A percentile compares a stretch with the other conserved stretches of the same genome.
Evolutionary conservation across 2,888 invertebrate genomes (phyloP).

Genomic region (Drosophila paranaensis): DNA sequence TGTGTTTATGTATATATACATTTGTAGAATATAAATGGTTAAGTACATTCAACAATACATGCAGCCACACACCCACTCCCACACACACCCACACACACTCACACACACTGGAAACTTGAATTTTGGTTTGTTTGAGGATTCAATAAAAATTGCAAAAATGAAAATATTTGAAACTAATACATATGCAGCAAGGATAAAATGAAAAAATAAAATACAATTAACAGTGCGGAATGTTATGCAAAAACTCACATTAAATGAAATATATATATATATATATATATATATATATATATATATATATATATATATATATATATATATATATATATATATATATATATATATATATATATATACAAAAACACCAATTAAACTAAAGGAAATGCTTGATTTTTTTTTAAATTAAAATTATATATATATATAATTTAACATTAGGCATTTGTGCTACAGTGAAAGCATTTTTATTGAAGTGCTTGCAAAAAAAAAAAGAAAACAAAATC

Average conservation of each 20-base stretch:
- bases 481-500: slow-evolving; percentile 16
- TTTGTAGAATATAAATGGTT: slow-evolving; percentile 10
- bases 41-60: slow-evolving; percentile 29
- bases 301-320: background rate
- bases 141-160: slow-evolving; percentile 47
- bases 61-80: slow-evolving; percentile 9
- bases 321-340: background rate
- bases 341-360: background rate
- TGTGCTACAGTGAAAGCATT: slow-evolving; percentile 56
- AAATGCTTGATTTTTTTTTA: slow-evolving; percentile 60
- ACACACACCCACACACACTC: slow-evolving; percentile 14
- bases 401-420: slow-evolving; percentile 18
- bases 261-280: background rate
- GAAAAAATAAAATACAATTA: slow-evolving; percentile 12
- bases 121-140: slow-evolving; percentile 44
- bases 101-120: slow-evolving; percentile 30
- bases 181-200: slow-evolving; percentile 15
- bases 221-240: slow-evolving; percentile 32
- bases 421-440: slow-evolving; percentile 40
- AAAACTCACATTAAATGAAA: slow-evolving; percentile 9
- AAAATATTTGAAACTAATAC: slow-evolving; percentile 20
- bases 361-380: slow-evolving; percentile 69
- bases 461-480: slow-evolving; percentile 75
- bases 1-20: slow-evolving; percentile 9
- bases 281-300: background rate